Base-by-base conservation (phyloP, 2,888 invertebrate species). In the Lissocephala sabroskyi region DNA sequence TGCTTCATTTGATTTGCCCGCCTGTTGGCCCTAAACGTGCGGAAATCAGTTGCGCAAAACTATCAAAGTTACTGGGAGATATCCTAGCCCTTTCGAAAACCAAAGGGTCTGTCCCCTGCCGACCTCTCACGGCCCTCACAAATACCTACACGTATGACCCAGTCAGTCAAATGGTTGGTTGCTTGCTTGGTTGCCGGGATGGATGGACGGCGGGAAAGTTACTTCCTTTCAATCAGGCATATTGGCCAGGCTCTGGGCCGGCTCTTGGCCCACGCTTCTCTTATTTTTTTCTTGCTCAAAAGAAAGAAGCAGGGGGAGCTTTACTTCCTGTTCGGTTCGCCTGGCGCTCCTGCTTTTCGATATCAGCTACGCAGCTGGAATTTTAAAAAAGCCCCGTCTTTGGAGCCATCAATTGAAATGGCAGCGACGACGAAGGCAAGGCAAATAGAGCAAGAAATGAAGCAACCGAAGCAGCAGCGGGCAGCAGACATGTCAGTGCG, bases 1-100 rank as follows among this genome's bases (percentile, higher is more conserved):
- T 49, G 62, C 62, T 58, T n/a, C 50, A 62, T 65, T 62, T 58
- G 62, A 58, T 53, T 57, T 62, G 48, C 49, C 56, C 40, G 35
- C n/a, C n/a, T n/a, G n/a, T n/a, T n/a, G n/a, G n/a, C 41, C 41
- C 30, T 16, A 33, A 52, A 62, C 56, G 66, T 64, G 64, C 51
- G 41, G 42, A 65, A 76, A 65, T 68, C 77, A 65, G 54, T 68
- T 68, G 63, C 50, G 50, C 45, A 45, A 48, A 55, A 56, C 65
- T 52, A 73, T 73, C 73, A 71, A 67, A 71, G 61, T 66, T 66
- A n/a, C n/a, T n/a, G n/a, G n/a, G n/a, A n/a, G n/a, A n/a, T n/a
- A n/a, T n/a, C n/a, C n/a, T n/a, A n/a, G n/a, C n/a, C n/a, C n/a
- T n/a, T n/a, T n/a, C n/a, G n/a, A n/a, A n/a, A n/a, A n/a, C n/a